Base-by-base conservation (phyloP, 2,113 vertebrate species). In the Chamaetylas fuelleborni region DNA sequence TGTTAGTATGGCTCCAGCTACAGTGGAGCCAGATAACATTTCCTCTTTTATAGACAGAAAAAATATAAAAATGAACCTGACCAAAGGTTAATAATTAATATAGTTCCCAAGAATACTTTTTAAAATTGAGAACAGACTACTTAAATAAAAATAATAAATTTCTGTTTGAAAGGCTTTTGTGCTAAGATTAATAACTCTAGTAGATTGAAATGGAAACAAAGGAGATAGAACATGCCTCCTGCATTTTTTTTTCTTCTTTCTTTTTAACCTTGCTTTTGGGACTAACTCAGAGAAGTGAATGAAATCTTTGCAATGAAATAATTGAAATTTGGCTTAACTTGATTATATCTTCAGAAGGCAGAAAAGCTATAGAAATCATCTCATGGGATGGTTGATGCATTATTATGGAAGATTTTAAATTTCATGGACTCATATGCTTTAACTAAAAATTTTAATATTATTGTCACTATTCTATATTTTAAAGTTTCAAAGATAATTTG, bases 61-160 rank as follows among this genome's bases (percentile, higher is more conserved):
- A 82, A 48, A 90, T 24, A 77, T n/a, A 80, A 92, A 80, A 90
- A 82, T 51, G n/a, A 86, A 88, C 17, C 34, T 25, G 18, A 88
- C 67, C 54, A 92, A 83, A 90, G n/a, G 57, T 77, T 92, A 72
- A 92, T 88, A 90, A 93, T 93, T 90, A 80, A 57, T 83, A 57
- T 69, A 90, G 83, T 62, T 95, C 79, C 85, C 82, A 88, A 20
- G 57, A 92, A 90, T 69, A 36, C 4, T 61, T 70, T 81, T 84
- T 66, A 8, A 14, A 65, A 81, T 50, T 71, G 48, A 86, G 62
- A 54, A 80, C 54, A 61, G 31, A 42, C n/a, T 66, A 57, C 45
- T 85, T 82, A 72, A 76, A 77, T 54, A 62, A 90, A 90, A 92
- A 66, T 28, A 78, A 86, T 81, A 71, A 54, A 78, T 88, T 93